Percentiles rank a stretch among this genome's conserved stretches.
Conservation (phyloP, 2,113 vertebrate species). For the Dolichallabes microphthalmus region DNA sequence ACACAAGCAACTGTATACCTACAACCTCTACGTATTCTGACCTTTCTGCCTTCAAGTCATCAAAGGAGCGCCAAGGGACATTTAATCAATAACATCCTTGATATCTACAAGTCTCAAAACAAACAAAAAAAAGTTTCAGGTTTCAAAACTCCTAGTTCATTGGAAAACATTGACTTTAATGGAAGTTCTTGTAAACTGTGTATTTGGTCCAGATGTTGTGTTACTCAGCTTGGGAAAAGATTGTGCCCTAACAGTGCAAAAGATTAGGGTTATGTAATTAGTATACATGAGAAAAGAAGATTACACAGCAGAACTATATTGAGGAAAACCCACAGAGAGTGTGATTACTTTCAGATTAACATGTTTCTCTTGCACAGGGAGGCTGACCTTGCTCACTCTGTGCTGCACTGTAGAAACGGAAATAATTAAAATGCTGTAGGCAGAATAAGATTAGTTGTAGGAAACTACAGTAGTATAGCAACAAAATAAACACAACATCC, state of each 20-base stretch:
- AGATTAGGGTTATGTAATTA: slow-evolving; percentile 65
- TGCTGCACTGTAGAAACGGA: neutral
- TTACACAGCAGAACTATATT: slow-evolving; percentile 52
- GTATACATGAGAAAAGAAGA: slow-evolving; percentile 61
- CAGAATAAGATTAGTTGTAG: neutral
- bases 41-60: slow-evolving; percentile 16
- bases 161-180: slow-evolving; percentile 31
- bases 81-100: slow-evolving; percentile 37
- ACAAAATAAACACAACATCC: neutral
- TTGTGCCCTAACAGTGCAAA: slow-evolving; percentile 56
- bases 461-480: neutral
- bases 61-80: slow-evolving; percentile 2
- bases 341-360: slow-evolving; percentile 69
- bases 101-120: slow-evolving; percentile 37
- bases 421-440: neutral
- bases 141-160: slow-evolving; percentile 10
- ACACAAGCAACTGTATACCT: slow-evolving; percentile 35
- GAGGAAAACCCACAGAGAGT: slow-evolving; percentile 40
- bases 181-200: neutral
- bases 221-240: slow-evolving; percentile 59
- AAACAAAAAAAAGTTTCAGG: slow-evolving; percentile 32
- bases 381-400: slow-evolving; percentile 6
- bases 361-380: slow-evolving; percentile 41
- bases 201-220: slow-evolving; percentile 43
- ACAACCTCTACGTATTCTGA: slow-evolving; percentile 16